Evolutionary conservation across 2,888 invertebrate species (phyloP), one percentile per base, ranked within the genome.

Genomic region (Acrobasis suavella): DNA sequence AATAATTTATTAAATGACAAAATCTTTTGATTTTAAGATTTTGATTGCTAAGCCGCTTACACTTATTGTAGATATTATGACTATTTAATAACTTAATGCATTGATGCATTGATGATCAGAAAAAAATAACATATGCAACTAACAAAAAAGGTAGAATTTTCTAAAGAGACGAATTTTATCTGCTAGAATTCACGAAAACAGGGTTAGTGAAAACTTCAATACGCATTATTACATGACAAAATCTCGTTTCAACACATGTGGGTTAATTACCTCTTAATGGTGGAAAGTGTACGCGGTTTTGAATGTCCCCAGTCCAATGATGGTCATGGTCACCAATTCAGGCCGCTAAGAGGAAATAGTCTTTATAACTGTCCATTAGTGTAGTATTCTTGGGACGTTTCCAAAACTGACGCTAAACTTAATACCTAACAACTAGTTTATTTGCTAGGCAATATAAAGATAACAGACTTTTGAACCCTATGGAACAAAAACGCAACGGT

Each of bases 221-320:
- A 7, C 32, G 5, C 32, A 32, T 32, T 32, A 32, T 32, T 50
- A 12, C 17, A 50, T 50, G 17, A 50, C 16, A 16, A 16, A 17
- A 12, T 50, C 17, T 46, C 46, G 46, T 16, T 15, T 16, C n/a
- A 50, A 17, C 32, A 50, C 50, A 50, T 17, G 37, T 54, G 15
- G 37, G 37, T 54, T 54, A 54, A 54, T 54, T 54, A 54, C 32
- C 14, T 54, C 54, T 17, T 37, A 15, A 32, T 37, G 37, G 15
- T 38, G 62, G 56, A 60, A 63, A 62, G 61, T 63, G 63, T 62
- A 60, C 68, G 64, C 39, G 39, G 55, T 58, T 60, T 58, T 66
- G 64, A 67, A 69, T 67, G 64, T 66, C 66, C 65, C 50, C 32
- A 32, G 32, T 32, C 7, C 39, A 50, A 51, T 46, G 46, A 46